Evolutionary conservation across 2,888 invertebrate species (phyloP), one percentile per base, ranked within the genome.

Genomic region (Drosophila lutescens): DNA sequence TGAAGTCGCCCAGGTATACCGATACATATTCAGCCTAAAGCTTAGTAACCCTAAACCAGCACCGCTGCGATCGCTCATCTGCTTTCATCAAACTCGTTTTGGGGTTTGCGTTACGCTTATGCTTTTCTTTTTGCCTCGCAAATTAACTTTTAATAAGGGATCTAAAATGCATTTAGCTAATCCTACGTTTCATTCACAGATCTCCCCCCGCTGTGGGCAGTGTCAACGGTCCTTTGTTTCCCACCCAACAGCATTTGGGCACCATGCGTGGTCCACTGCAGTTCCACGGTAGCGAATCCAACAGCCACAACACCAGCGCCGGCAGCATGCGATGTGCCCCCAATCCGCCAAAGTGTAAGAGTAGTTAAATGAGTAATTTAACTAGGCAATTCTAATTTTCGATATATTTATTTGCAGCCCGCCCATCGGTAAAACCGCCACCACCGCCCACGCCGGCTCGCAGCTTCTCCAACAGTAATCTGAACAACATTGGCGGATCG

Each of bases 1-100:
- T 97, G 96, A 94, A 96, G 91, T 94, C 95, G 80, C 96, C 97
- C 30, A 94, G 96, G 92, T 96, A 89, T 78, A 78, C 65, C 58
- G 46, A 58, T 49, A 60, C 61, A 54, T 59, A 53, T 57, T 49
- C 59, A 56, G 58, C 56, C 41, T 41, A n/a, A 36, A 41, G 41
- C 57, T 40, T 15, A 41, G 58, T 47, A 38, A 60, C 36, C 32
- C 36, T 10, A 49, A 62, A 70, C 50, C 59, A 65, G 50, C 55
- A 55, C 54, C 49, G 56, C 54, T 26, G 36, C 51, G 36, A 51
- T 23, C 44, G 55, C 62, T 46, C 26, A 44, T 55, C 43, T 34
- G 55, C 49, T 44, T 40, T 36, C 54, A 32, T 62, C 17, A 30
- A 67, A 36, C 49, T 49, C 13, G 36, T 38, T 63, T 50, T 15